Base-by-base conservation (phyloP, 1,140 invertebrate species). In the Littorina saxatilis region DNA sequence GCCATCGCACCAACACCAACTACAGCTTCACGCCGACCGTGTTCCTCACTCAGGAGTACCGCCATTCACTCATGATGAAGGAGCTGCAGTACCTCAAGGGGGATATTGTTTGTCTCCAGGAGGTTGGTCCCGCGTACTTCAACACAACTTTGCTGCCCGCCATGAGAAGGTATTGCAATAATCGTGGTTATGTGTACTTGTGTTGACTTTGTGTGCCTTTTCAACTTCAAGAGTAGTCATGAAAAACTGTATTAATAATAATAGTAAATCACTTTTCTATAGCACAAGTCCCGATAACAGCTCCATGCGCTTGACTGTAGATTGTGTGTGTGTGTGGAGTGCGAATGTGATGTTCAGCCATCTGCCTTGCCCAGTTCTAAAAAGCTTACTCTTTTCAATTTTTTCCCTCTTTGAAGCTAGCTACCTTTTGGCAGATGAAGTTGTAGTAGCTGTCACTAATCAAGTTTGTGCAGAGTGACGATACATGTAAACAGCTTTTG, bases 31-130 rank as follows among this genome's bases (percentile, higher is more conserved):
- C 90, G 27, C 79, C 86, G 39, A 63, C 80, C 2, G 82, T 90
- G 80, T 88, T 83, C 73, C 77, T 91, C 40, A 72, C 85, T 13
- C 82, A 87, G 32, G 80, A 84, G 29, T 85, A 88, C 74, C 83
- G 91, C 13, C 88, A 91, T 73, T 68, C 79, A 11, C 85, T 88
- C 74, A 50, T 92, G 39, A 85, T 92, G 86, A 78, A 87, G 55
- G 91, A 92, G 72, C 39, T 92, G 9, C 68, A 83, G 11, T 91
- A 87, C 70, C 80, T 92, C 20, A 88, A 91, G 84, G 89, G 82
- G 29, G 91, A 92, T 84, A 79, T 92, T 23, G 78, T 92, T 17
- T 92, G 91, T 85, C 58, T 92, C 77, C 91, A 92, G 73, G 91
- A 92, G 82, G 91, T 92, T 15, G 87, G 83, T 66, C 87, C 90